phyloP scores from a whole-genome alignment of 2,113 vertebrate species.

The Lampris megalopsis region DNA sequence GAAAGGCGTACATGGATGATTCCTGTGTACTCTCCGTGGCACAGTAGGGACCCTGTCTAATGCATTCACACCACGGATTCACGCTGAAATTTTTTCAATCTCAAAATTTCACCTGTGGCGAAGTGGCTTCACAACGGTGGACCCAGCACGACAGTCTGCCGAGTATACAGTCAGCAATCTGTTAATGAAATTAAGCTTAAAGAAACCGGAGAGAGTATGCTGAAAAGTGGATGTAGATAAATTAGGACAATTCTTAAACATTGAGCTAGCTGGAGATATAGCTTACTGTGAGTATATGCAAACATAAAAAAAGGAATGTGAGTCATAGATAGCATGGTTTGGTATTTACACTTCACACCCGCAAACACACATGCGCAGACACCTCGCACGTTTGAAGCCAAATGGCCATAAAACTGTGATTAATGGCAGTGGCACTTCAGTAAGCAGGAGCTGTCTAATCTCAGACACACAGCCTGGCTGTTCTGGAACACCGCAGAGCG shows the following conservation, averaged over 20 bases:
- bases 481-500: slow-evolving; percentile 22
- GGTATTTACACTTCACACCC: not conserved
- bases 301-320: not conserved
- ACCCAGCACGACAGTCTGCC: not conserved
- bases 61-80: slow-evolving; percentile 42
- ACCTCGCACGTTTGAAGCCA: slow-evolving; percentile 13
- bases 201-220: slow-evolving; percentile 36
- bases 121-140: not conserved
- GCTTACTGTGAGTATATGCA: slow-evolving; percentile 1
- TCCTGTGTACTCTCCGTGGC: slow-evolving; percentile 1
- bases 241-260: slow-evolving; percentile 42
- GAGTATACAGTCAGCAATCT: slow-evolving; percentile 43
- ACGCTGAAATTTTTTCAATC: slow-evolving; percentile 33
- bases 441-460: slow-evolving; percentile 58
- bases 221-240: slow-evolving; percentile 51
- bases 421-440: slow-evolving; percentile 54
- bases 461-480: slow-evolving; percentile 50
- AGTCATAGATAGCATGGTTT: not conserved
- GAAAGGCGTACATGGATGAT: slow-evolving; percentile 53
- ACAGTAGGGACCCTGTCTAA: slow-evolving; percentile 42
- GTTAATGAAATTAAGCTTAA: slow-evolving; percentile 24
- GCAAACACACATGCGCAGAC: not conserved
- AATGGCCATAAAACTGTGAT: slow-evolving; percentile 47
- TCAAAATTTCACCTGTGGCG: slow-evolving; percentile 26
- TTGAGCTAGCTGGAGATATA: slow-evolving; percentile 15